phyloP scores from a whole-genome alignment of 1,140 invertebrate genomes.

The Sitobion miscanthi region DNA sequence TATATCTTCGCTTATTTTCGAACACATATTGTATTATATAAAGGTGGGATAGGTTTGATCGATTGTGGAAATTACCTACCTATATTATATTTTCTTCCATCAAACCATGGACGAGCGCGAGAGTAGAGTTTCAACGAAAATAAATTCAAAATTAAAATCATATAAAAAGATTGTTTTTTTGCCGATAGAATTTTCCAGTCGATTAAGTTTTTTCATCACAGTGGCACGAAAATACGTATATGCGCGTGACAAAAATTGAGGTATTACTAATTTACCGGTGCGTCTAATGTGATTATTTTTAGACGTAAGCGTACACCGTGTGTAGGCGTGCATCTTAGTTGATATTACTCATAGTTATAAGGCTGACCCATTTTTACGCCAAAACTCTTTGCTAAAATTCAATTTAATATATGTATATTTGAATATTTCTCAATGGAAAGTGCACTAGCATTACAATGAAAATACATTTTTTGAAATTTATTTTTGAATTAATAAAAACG shows the following conservation, averaged over 20 bases:
- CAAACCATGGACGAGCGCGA: neutral
- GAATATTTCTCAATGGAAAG: too few relatives aligned
- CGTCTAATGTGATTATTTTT: conserved; percentile 46
- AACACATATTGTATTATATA: neutral
- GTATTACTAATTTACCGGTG: conserved; percentile 43
- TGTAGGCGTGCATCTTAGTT: conserved; percentile 7
- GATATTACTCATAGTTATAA: neutral
- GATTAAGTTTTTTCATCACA: neutral
- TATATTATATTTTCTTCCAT: neutral
- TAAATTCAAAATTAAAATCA: neutral
- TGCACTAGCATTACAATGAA: neutral
- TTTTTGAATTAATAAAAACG: neutral
- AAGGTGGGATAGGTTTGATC: neutral
- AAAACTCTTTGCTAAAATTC: neutral
- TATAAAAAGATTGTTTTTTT: neutral
- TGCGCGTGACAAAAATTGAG: conserved; percentile 27
- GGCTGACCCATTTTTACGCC: conserved; percentile 32
- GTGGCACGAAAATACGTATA: neutral
- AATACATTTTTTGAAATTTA: neutral
- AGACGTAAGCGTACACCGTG: conserved; percentile 49
- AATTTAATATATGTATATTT: neutral
- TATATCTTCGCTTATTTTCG: neutral
- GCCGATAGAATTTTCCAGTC: neutral
- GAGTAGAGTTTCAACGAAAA: neutral
- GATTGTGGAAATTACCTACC: neutral